Conservation (phyloP, 2,888 invertebrate species). For the Brenthis hecate region DNA sequence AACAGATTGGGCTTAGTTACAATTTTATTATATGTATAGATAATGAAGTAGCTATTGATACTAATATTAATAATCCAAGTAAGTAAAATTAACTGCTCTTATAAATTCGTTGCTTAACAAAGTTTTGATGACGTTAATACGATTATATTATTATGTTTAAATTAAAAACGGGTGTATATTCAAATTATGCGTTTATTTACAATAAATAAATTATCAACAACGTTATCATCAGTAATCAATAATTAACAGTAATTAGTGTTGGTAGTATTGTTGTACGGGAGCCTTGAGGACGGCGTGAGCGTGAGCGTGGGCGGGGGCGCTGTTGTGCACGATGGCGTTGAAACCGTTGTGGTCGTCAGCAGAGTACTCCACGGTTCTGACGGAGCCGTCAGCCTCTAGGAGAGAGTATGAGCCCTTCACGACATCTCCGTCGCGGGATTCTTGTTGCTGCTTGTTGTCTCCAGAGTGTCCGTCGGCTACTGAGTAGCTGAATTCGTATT, state of each 20-base stretch:
- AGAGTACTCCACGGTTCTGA: constrained; percentile 78
- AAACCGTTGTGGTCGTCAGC: constrained; percentile 76
- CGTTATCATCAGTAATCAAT: constrained; percentile 7
- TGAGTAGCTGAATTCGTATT: constrained; percentile 79
- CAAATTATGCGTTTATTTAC: constrained; percentile 25
- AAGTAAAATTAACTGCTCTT: no score
- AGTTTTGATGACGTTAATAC: no score
- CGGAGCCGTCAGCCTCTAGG: constrained; percentile 80
- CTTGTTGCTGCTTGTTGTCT: constrained; percentile 81
- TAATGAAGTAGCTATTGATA: no score
- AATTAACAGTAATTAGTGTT: constrained; percentile 31
- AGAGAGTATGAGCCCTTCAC: constrained; percentile 81
- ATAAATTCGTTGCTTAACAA: no score
- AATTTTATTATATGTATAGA: no score
- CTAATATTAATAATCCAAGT: no score
- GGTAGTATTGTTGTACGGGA: constrained; percentile 48
- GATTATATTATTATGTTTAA: no score
- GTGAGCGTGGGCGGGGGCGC: constrained; percentile 60
- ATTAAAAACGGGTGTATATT: constrained; percentile 13
- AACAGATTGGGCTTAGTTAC: no score
- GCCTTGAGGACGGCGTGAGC: constrained; percentile 63
- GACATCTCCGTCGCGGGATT: constrained; percentile 74
- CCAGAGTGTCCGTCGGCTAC: constrained; percentile 82
- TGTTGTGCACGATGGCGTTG: constrained; percentile 66
- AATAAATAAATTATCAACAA: constrained; percentile 35